phyloP scores from a whole-genome alignment of 2,797 vertebrate species.

The Karalla daura region DNA sequence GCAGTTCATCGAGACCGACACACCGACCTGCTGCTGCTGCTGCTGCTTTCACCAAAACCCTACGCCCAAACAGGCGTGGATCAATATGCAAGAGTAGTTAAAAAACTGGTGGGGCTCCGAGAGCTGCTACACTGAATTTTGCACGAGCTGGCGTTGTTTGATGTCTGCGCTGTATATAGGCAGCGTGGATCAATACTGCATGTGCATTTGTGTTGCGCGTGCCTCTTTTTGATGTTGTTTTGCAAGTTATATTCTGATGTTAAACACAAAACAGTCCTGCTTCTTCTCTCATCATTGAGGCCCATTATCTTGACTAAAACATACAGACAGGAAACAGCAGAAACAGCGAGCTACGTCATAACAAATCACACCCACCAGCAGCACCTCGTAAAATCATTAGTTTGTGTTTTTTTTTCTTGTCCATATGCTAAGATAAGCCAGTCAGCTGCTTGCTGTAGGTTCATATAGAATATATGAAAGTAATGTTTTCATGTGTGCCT shows the following conservation, averaged over 20 bases:
- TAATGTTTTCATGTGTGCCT: not conserved
- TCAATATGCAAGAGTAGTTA: not conserved
- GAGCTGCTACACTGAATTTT: not conserved
- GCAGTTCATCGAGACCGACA: not conserved
- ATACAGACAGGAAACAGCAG: no score
- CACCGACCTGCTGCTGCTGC: not conserved
- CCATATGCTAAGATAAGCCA: slow-evolving; percentile 3
- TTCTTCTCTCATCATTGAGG: no score
- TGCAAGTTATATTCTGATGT: no score
- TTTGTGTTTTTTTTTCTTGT: not conserved
- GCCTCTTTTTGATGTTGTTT: not conserved
- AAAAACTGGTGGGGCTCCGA: not conserved
- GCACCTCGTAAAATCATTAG: no score
- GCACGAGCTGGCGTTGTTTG: not conserved
- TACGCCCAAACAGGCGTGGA: not conserved
- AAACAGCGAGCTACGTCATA: no score
- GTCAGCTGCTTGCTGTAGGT: not conserved
- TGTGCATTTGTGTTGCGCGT: not conserved
- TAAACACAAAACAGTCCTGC: no score
- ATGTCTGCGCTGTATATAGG: no score
- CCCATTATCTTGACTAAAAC: no score
- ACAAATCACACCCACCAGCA: no score
- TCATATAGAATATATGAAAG: not conserved
- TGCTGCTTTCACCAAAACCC: slow-evolving; percentile 5
- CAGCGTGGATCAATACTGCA: no score